Percentiles rank a stretch among this genome's conserved stretches.
These are phyloP conservation scores for Myotis myotis DNA, from an alignment of 2,797 vertebrate genomes.

Conservation along the genomic window DNA sequence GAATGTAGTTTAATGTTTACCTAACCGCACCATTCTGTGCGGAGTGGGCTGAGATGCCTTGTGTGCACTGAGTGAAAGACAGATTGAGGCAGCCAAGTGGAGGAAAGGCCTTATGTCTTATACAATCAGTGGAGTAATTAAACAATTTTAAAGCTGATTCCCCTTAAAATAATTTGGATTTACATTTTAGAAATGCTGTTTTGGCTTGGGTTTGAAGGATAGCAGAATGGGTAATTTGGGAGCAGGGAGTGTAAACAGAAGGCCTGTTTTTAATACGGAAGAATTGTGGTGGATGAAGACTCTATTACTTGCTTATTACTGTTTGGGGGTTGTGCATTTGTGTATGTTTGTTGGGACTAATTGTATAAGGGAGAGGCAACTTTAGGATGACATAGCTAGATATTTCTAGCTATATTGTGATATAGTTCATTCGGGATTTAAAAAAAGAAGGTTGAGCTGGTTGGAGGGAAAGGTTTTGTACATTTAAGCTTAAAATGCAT, in stretches of 20 bases:
- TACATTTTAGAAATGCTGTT: neutral
- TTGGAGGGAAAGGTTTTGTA: neutral
- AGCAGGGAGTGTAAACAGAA: neutral
- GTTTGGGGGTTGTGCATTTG: accelerated
- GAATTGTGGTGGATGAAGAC: neutral
- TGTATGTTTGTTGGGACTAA: neutral
- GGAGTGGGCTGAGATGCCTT: no score
- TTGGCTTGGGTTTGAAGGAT: neutral
- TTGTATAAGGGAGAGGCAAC: neutral
- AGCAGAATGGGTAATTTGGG: neutral
- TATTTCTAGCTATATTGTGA: neutral
- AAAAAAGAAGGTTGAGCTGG: neutral
- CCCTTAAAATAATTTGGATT: neutral
- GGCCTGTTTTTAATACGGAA: neutral
- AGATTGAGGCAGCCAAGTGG: neutral
- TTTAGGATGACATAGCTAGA: neutral
- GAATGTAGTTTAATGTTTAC: neutral
- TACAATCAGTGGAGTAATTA: neutral
- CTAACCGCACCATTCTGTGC: no score
- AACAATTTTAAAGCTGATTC: neutral
- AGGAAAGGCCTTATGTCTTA: neutral
- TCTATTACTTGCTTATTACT: neutral
- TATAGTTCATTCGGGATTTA: neutral
- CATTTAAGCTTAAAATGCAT: neutral
- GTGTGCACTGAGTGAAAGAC: accelerated